Evolutionary conservation across 2,113 vertebrate species (phyloP).

Genomic region (Callipepla californica): DNA sequence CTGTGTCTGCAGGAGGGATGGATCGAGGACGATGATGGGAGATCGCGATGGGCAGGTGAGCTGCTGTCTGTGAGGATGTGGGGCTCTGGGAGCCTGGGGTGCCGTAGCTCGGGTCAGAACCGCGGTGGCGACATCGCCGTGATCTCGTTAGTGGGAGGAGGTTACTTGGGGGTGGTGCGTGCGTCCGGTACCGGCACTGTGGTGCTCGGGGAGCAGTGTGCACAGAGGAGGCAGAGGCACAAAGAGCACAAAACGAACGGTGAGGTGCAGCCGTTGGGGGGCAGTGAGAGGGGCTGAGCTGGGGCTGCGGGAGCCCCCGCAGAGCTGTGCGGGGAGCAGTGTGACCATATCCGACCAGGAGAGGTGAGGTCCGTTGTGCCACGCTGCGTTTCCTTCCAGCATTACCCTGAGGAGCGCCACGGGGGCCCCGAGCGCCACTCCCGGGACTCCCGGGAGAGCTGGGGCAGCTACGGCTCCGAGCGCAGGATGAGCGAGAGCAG

Average conservation of each 20-base stretch:
- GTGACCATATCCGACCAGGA: neutral
- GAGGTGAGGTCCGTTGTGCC: neutral
- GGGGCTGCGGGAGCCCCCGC: neutral
- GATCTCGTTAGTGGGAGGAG: too few relatives aligned
- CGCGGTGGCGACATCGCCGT: too few relatives aligned
- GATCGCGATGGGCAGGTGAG: slow-evolving; percentile 86
- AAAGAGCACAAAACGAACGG: neutral
- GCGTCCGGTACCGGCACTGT: neutral
- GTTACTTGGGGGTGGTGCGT: too few relatives aligned
- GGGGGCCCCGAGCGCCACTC: slow-evolving; percentile 86
- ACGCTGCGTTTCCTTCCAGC: slow-evolving; percentile 63
- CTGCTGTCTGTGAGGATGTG: neutral
- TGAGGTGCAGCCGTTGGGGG: neutral
- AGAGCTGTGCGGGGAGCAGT: neutral
- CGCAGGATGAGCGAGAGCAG: slow-evolving; percentile 86
- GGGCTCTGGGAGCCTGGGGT: neutral
- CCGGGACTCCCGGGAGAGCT: slow-evolving; percentile 88
- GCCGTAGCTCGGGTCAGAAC: neutral
- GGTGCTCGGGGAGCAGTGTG: neutral
- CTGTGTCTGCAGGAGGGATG: slow-evolving; percentile 83
- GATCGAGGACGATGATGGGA: slow-evolving; percentile 83
- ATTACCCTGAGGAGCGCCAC: slow-evolving; percentile 87
- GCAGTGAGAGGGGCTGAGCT: neutral
- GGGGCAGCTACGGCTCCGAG: slow-evolving; percentile 86
- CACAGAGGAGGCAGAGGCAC: neutral